Evolutionary conservation across 2,113 vertebrate species (phyloP).

Genomic region (Xiphias gladius): DNA sequence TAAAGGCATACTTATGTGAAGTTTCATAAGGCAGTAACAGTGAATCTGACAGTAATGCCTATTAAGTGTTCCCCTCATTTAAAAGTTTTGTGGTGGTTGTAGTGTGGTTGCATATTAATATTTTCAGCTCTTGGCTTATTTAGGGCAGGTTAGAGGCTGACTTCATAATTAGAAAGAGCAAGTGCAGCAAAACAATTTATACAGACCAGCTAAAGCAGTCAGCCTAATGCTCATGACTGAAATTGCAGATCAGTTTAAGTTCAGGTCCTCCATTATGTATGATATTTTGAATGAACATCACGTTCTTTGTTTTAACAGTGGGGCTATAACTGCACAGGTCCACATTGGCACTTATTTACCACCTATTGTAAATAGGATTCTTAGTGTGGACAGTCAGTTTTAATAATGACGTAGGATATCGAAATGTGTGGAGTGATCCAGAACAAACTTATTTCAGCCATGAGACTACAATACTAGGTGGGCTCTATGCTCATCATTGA

Average conservation of each 20-base stretch:
- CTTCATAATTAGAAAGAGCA: background rate
- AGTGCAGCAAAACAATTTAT: background rate
- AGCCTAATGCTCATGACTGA: no score
- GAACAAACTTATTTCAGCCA: background rate
- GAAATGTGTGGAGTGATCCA: background rate
- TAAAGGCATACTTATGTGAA: background rate
- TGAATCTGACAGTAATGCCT: background rate
- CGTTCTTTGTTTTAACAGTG: background rate
- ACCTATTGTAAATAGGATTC: background rate
- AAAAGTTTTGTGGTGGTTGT: background rate
- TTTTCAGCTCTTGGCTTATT: background rate
- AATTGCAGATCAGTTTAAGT: no score
- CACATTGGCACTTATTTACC: background rate
- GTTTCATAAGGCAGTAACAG: background rate
- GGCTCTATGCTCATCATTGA: constrained; percentile 23
- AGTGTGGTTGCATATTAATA: background rate
- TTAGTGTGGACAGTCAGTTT: background rate
- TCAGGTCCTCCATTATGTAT: background rate
- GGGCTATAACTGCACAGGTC: background rate
- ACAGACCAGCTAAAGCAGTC: background rate
- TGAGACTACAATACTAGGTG: constrained; percentile 14
- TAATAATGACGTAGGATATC: background rate
- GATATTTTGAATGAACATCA: background rate
- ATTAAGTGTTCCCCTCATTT: background rate
- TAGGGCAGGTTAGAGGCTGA: background rate